These are phyloP conservation scores for Saccopteryx leptura DNA, from an alignment of 2,113 vertebrate species.

Conservation along the genomic window DNA sequence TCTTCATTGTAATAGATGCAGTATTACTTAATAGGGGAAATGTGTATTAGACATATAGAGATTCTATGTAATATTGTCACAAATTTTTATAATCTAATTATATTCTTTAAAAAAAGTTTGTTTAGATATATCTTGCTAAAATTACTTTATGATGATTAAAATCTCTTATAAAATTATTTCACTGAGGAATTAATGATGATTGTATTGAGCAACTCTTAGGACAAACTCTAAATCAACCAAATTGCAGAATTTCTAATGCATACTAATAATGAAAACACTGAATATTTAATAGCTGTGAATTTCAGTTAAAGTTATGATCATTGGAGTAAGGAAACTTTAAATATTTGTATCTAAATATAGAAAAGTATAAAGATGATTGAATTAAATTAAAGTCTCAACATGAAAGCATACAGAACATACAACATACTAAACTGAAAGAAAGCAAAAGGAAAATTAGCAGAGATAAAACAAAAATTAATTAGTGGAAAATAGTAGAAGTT, in stretches of 20 bases:
- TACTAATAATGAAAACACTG: neutral
- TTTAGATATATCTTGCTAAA: neutral
- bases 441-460: neutral
- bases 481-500: neutral
- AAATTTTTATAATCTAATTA: neutral
- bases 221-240: neutral
- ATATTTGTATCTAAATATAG: slow-evolving; percentile 1
- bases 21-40: neutral
- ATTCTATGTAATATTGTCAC: neutral
- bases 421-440: neutral
- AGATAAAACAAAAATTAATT: neutral
- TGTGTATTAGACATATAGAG: neutral
- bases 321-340: neutral
- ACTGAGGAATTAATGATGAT: neutral
- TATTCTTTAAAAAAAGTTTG: neutral
- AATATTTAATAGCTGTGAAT: neutral
- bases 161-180: neutral
- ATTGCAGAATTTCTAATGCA: neutral
- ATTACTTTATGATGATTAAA: neutral
- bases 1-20: neutral
- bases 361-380: neutral
- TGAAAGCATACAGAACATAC: neutral
- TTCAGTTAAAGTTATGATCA: neutral
- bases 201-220: neutral
- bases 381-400: neutral